Evolutionary conservation across 2,888 invertebrate genomes (phyloP).

Genomic region (Galerucella nymphaeae): DNA sequence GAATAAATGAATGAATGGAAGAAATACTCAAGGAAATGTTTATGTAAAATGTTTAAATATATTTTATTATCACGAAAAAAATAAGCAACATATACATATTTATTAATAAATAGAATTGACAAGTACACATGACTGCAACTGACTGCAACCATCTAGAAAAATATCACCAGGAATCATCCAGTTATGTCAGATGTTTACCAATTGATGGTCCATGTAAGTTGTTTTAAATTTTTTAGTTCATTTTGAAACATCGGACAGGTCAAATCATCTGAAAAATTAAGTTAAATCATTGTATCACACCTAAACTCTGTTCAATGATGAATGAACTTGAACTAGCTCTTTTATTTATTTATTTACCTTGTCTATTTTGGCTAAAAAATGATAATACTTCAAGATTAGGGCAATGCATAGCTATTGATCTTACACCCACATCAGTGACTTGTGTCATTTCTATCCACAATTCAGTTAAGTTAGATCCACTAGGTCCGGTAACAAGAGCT

Average conservation of each 20-base stretch:
- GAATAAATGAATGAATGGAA: too few species aligned
- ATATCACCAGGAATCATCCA: background rate
- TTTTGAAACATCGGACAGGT: slow-evolving; percentile 45
- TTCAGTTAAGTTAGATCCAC: slow-evolving; percentile 55
- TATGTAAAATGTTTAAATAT: background rate
- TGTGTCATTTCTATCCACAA: slow-evolving; percentile 55
- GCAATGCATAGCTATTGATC: slow-evolving; percentile 55
- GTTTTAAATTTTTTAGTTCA: slow-evolving; percentile 38
- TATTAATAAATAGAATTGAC: background rate
- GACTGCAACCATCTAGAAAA: background rate
- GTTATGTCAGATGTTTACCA: slow-evolving; percentile 44
- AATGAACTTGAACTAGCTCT: too few species aligned
- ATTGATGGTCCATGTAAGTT: slow-evolving; percentile 56
- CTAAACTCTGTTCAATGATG: too few species aligned
- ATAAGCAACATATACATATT: background rate
- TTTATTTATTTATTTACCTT: slow-evolving; percentile 26
- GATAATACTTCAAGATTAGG: slow-evolving; percentile 57
- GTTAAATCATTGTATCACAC: background rate
- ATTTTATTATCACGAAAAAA: background rate
- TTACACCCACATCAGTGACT: slow-evolving; percentile 56
- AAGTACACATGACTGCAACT: background rate
- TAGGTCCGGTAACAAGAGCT: slow-evolving; percentile 53
- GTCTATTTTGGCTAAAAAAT: slow-evolving; percentile 51
- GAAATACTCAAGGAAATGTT: too few species aligned
- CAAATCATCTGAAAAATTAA: slow-evolving; percentile 41